Evolutionary conservation across 2,113 vertebrate genomes (phyloP).

Genomic region (Gnathonemus longibarbis): DNA sequence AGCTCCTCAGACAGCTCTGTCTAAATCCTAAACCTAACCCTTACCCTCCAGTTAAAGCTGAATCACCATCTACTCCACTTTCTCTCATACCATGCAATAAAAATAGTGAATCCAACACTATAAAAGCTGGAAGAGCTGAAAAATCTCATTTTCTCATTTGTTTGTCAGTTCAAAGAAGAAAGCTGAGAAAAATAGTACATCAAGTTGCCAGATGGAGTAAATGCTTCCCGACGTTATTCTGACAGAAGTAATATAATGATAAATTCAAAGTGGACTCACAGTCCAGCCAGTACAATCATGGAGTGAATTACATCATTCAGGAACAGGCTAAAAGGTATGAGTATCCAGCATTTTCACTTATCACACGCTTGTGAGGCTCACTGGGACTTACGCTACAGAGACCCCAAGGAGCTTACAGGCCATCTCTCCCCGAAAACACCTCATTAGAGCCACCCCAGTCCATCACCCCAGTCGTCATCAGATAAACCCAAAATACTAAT

Average conservation of each 20-base stretch:
- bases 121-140: background rate
- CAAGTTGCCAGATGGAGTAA: background rate
- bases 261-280: background rate
- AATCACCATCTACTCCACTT: background rate
- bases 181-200: background rate
- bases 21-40: background rate
- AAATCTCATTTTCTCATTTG: background rate
- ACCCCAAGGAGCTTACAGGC: background rate
- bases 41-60: background rate
- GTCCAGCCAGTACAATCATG: background rate
- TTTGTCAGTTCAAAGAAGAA: background rate
- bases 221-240: background rate
- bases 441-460: background rate
- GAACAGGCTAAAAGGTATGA: background rate
- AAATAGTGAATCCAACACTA: background rate
- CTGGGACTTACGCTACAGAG: background rate
- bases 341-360: background rate
- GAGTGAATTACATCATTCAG: background rate
- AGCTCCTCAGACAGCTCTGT: no score
- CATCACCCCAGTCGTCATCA: background rate
- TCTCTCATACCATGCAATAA: background rate
- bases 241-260: background rate
- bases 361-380: background rate
- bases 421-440: background rate
- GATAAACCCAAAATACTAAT: background rate